Conservation (phyloP, 2,888 invertebrate species). For the Polyploca ridens region DNA sequence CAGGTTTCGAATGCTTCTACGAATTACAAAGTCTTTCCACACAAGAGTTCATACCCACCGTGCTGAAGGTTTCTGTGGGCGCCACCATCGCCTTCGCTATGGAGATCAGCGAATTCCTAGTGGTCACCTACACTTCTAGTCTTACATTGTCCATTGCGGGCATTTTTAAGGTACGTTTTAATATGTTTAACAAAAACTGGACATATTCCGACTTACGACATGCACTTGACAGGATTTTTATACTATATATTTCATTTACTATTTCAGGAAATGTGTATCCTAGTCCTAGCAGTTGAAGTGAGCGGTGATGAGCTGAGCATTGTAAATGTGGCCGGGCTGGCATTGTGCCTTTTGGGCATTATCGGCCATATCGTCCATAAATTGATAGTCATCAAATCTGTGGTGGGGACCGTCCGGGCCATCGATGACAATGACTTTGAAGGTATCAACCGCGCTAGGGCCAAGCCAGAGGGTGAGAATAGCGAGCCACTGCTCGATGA, state of each 20-base stretch:
- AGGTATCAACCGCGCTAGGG: conserved; percentile 30
- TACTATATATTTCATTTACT: neutral
- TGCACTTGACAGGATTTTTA: too few species aligned
- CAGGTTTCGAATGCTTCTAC: conserved; percentile 70
- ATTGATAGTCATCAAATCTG: conserved; percentile 65
- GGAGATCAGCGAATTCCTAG: conserved; percentile 97
- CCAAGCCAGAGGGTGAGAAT: conserved; percentile 50
- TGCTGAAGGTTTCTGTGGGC: conserved; percentile 88
- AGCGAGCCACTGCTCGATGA: conserved; percentile 65
- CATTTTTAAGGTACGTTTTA: conserved; percentile 96
- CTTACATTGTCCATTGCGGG: conserved; percentile 97
- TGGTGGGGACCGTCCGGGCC: conserved; percentile 59
- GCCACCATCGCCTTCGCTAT: conserved; percentile 95
- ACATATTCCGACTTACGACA: too few species aligned
- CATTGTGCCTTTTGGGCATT: conserved; percentile 95
- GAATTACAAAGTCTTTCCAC: conserved; percentile 52
- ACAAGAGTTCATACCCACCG: conserved; percentile 70
- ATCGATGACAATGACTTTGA: conserved; percentile 59
- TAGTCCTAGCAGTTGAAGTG: conserved; percentile 93
- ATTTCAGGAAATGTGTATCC: conserved; percentile 96
- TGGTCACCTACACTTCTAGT: conserved; percentile 97
- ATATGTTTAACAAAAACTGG: neutral
- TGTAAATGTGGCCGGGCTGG: conserved; percentile 93
- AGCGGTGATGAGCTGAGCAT: conserved; percentile 93
- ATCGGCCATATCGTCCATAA: conserved; percentile 92